Evolutionary conservation across 2,113 vertebrate species (phyloP).

Genomic region (Pachyramphus minor): DNA sequence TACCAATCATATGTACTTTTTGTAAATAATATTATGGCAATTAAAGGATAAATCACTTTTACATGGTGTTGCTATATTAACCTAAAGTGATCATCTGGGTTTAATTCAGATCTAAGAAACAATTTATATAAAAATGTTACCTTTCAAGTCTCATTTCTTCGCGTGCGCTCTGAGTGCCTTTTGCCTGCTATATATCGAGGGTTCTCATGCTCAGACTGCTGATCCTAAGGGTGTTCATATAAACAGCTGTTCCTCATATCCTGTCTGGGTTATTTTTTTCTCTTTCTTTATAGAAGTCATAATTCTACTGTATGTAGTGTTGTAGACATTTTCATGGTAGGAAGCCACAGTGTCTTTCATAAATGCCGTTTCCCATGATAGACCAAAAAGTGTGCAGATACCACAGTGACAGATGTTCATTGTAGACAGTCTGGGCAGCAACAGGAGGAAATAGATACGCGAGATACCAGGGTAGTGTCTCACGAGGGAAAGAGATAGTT

Average conservation of each 20-base stretch:
- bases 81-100: conserved; percentile 58
- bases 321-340: conserved; percentile 44
- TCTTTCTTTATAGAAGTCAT: conserved; percentile 47
- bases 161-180: not conserved
- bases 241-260: conserved; percentile 47
- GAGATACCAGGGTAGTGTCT: not conserved
- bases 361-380: conserved; percentile 26
- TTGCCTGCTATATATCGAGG: not conserved
- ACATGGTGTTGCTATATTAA: conserved; percentile 31
- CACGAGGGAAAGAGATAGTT: not conserved
- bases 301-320: conserved; percentile 54
- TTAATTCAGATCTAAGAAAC: conserved; percentile 61
- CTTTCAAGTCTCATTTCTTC: conserved; percentile 44
- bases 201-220: conserved; percentile 15
- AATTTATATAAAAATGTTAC: conserved; percentile 46
- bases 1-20: conserved; percentile 58
- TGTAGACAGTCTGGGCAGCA: not conserved
- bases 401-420: not conserved
- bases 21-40: conserved; percentile 62
- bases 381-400: not conserved
- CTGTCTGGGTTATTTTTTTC: conserved; percentile 21
- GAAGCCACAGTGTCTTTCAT: conserved; percentile 45
- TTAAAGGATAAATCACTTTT: conserved; percentile 69
- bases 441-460: not conserved
- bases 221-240: conserved; percentile 37